Base-by-base conservation (phyloP, 2,888 invertebrate genomes). In the Criorhina ranunculi region DNA sequence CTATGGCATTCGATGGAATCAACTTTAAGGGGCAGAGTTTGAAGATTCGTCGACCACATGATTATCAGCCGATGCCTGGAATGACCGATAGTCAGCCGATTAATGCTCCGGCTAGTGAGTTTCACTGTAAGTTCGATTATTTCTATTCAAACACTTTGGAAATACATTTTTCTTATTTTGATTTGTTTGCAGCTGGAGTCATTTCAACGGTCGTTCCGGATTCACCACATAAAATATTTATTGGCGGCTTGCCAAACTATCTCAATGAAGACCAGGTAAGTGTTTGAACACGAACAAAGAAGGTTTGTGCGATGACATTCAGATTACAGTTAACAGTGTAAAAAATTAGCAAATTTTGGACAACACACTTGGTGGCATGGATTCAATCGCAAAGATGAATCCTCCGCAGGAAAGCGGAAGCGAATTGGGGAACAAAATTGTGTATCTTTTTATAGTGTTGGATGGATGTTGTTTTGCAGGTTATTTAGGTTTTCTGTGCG, bases 1-100 rank as follows among this genome's bases (percentile, higher is more conserved):
- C 99, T 1, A 99, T 99, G 98, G 99, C 99, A 24, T 99, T 99
- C 92, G 99, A 99, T 93, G 99, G 99, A 37, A 99, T 99, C 88
- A 98, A 98, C 92, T 99, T 99, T 92, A 98, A 99, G 93, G 97
- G 97, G 49, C 99, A 99, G 92, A 98, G 98, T 92, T 95, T 99
- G 91, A 99, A 99, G 93, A 98, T 99, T 86, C 94, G 99, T 87
- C 94, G 99, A 89, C 99, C 99, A 0, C 97, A 99, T 90, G 99
- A 99, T 93, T 99, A 99, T 91, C 99, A 99, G 90, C 99, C 99
- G 0, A 97, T 99, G 95, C 98, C 98, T 70, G 98, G 98, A 88
- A 95, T 96, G 94, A 96, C 96, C 60, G 99, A 98, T 92, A 96
- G 96, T 90, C 96, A 95, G 85, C 95, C 96, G 62, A 95, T 97